Percentiles rank a stretch among this genome's conserved stretches.
Evolutionary conservation across 2,797 vertebrate species (phyloP).

Genomic region (Balearica regulorum): DNA sequence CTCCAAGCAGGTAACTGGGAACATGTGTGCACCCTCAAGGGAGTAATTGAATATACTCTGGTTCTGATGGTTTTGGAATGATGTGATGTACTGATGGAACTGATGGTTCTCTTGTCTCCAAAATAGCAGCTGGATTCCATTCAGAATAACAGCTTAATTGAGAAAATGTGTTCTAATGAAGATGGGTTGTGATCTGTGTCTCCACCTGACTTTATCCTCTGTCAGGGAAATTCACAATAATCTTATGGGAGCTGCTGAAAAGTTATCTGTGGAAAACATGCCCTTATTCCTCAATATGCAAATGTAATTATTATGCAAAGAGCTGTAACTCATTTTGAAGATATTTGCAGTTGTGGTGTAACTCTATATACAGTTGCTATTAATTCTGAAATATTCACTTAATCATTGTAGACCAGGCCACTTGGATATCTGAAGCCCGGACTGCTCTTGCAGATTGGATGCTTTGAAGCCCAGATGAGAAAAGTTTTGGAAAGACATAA

Average conservation of each 20-base stretch:
- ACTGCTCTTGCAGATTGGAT: not conserved
- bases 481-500: not conserved
- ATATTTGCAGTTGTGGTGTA: not conserved
- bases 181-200: not conserved
- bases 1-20: not conserved
- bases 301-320: not conserved
- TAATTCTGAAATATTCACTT: not conserved
- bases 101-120: not conserved
- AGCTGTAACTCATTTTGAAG: not conserved
- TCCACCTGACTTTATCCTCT: not conserved
- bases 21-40: not conserved
- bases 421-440: not conserved
- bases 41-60: not conserved
- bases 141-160: not conserved
- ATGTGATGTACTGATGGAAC: no score
- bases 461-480: not conserved
- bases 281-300: not conserved
- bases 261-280: not conserved
- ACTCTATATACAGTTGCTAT: not conserved
- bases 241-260: not conserved
- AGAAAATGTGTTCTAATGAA: not conserved
- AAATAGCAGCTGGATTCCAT: not conserved
- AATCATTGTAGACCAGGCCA: not conserved
- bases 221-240: not conserved
- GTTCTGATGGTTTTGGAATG: no score